Percentiles rank a stretch among this genome's conserved stretches.
phyloP scores from a whole-genome alignment of 2,113 vertebrate species.

The Elephas maximus region DNA sequence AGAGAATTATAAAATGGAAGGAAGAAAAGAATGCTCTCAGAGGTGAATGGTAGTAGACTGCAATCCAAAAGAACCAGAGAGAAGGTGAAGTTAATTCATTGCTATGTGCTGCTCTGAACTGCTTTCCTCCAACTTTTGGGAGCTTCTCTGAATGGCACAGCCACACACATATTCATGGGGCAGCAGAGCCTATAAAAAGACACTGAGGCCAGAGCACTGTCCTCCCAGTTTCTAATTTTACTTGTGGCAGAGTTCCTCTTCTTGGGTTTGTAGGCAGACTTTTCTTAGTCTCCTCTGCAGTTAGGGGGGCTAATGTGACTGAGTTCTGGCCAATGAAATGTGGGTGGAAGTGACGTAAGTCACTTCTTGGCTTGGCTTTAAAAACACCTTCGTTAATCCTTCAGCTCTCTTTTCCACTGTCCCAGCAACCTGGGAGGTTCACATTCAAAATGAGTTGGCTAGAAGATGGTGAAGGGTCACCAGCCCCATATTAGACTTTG shows the following conservation, averaged over 20 bases:
- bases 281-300: neutral
- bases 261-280: neutral
- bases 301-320: neutral
- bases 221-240: neutral
- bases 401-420: neutral
- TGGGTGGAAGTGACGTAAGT: neutral
- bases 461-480: neutral
- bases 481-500: neutral
- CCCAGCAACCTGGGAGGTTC: neutral
- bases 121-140: neutral
- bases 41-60: neutral
- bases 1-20: neutral
- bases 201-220: neutral
- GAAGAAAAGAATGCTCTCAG: neutral
- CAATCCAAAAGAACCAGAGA: neutral
- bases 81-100: neutral
- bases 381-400: neutral
- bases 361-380: neutral
- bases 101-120: neutral
- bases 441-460: neutral
- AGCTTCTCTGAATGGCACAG: neutral
- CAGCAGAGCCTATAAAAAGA: neutral
- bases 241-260: neutral
- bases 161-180: neutral
- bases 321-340: neutral